Evolutionary conservation across 1,140 invertebrate genomes (phyloP).

Genomic region (Halictus rubicundus): DNA sequence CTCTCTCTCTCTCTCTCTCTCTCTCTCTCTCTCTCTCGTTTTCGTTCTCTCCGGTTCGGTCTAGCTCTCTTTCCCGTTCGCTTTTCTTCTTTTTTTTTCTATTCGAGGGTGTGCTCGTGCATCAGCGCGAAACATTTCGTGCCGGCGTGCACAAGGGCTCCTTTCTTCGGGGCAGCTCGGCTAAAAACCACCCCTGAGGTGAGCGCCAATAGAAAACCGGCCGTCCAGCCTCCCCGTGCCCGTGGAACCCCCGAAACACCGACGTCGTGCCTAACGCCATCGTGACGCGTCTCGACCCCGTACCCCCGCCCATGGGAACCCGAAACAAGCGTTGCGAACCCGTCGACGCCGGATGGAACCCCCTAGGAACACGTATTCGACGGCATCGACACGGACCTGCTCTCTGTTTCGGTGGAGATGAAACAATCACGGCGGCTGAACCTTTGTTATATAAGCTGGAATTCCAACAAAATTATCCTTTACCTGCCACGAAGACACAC

Average conservation of each 20-base stretch:
- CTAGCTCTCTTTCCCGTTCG: slow-evolving; percentile 44
- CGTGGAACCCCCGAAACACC: slow-evolving; percentile 20
- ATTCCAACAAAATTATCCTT: no score
- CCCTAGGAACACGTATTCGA: no score
- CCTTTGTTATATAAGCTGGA: no score
- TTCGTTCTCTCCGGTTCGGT: slow-evolving; percentile 53
- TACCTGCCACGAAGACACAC: no score
- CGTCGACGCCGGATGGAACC: no score
- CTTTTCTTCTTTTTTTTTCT: slow-evolving; percentile 65
- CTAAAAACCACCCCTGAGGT: slow-evolving; percentile 78
- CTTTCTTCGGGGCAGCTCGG: slow-evolving; percentile 74
- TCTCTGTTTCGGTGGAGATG: no score
- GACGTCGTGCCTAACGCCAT: slow-evolving; percentile 47
- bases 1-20: slow-evolving; percentile 30
- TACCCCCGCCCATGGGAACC: neutral
- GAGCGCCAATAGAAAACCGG: slow-evolving; percentile 72
- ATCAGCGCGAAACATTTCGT: slow-evolving; percentile 67
- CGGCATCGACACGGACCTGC: no score
- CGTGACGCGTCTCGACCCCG: slow-evolving; percentile 22
- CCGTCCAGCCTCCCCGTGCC: slow-evolving; percentile 43
- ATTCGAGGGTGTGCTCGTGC: slow-evolving; percentile 67
- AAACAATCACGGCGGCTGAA: no score
- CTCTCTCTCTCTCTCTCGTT: slow-evolving; percentile 51
- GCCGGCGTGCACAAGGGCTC: slow-evolving; percentile 61
- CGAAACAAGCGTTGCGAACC: no score